Percentiles rank a stretch among this genome's conserved stretches.
Evolutionary conservation across 2,888 invertebrate genomes (phyloP).

Genomic region (Helicoverpa assulta): DNA sequence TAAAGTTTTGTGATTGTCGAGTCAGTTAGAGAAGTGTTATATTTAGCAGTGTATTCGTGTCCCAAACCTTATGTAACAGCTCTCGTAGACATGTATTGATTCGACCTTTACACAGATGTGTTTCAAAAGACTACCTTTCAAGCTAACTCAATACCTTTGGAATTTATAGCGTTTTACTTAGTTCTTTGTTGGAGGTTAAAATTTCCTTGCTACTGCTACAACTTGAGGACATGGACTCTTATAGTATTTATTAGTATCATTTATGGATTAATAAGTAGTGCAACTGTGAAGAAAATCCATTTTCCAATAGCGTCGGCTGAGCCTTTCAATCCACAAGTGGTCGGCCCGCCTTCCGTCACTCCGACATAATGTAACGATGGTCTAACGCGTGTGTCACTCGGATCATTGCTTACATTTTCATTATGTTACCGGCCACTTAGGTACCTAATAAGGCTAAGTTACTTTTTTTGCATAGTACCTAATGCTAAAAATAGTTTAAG

Average conservation of each 20-base stretch:
- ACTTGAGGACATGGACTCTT: not conserved
- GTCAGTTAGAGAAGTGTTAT: conserved; percentile 34
- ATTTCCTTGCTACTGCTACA: not conserved
- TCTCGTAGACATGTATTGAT: conserved; percentile 25
- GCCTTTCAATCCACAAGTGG: conserved; percentile 87
- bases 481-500: not conserved
- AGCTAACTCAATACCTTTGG: not conserved
- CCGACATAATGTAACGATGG: conserved; percentile 63
- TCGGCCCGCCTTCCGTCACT: conserved; percentile 79
- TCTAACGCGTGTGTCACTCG: conserved; percentile 46
- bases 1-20: conserved; percentile 57
- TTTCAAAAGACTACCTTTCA: conserved; percentile 1
- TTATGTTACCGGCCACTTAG: conserved; percentile 2
- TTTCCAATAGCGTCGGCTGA: conserved; percentile 75
- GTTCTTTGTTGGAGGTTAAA: not conserved
- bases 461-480: not conserved
- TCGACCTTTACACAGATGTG: conserved; percentile 22
- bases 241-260: not conserved
- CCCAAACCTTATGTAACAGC: conserved; percentile 36
- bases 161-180: not conserved
- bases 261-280: conserved; percentile 7
- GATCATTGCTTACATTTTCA: conserved; percentile 30
- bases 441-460: not conserved
- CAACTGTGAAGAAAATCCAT: conserved; percentile 66
- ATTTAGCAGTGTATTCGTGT: conserved; percentile 7